Base-by-base conservation (phyloP, 2,113 vertebrate genomes). In the Eurypyga helias region DNA sequence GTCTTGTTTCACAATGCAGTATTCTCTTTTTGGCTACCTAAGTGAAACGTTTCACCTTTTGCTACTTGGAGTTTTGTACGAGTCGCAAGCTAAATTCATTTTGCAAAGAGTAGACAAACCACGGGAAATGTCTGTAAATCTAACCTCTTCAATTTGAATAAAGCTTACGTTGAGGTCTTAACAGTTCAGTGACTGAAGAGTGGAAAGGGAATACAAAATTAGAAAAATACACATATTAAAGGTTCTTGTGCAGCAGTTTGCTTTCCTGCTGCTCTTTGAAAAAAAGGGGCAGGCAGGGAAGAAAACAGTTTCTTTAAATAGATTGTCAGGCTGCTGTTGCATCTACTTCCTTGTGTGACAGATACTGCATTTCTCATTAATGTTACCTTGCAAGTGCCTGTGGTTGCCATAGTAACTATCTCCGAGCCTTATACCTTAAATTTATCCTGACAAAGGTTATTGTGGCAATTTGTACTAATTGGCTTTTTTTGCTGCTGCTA, bases 371-470 rank as follows among this genome's bases (percentile, higher is more conserved):
- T 97, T 97, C 96, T 96, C 96, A 94, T 97, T 98, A 98, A 96
- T 96, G 61, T 84, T 87, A 90, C 93, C 94, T 96, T 96, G 87
- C 69, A 86, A 97, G 91, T 83, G 84, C 90, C 83, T 88, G 38
- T 49, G 79, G 97, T 97, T 95, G 9, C 97, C 89, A 97, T 98
- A 95, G 97, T 46, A 97, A 98, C 97, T 95, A 83, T 96, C 96
- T 87, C 89, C 6, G 65, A 96, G 90, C 93, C 89, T 89, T 96
- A 90, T 85, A 96, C 97, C 94, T 96, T 95, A 96, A 96, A 91
- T 97, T 97, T 96, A 97, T 96, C 95, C 86, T 87, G 95, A 96
- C 96, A 96, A 96, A 97, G 95, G 97, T 97, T 96, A 96, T 97
- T 97, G 94, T 98, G 94, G 93, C 93, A 97, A 95, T 93, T 97